These are phyloP conservation scores for Hypsibius dujardini DNA, from an alignment of 1,140 invertebrate species.

Conservation along the genomic window DNA sequence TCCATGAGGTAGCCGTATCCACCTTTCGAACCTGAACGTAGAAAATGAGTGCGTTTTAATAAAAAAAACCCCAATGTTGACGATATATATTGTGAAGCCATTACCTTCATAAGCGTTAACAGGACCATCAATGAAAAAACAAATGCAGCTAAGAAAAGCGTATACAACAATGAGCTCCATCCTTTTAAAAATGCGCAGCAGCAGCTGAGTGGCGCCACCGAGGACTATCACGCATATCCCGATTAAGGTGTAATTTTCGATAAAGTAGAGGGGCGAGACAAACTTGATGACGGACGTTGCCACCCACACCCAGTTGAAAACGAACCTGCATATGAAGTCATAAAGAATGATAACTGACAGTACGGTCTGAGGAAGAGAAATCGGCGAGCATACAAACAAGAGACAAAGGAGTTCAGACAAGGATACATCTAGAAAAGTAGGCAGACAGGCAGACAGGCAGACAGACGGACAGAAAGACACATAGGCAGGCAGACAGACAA, in stretches of 20 bases:
- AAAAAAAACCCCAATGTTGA: no score
- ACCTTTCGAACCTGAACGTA: no score
- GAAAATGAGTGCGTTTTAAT: no score
- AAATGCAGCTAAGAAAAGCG: background rate
- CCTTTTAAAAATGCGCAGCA: background rate
- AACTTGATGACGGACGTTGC: background rate
- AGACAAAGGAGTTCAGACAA: no score
- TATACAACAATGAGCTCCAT: background rate
- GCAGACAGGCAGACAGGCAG: no score
- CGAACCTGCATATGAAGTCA: background rate
- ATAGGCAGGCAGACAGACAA: no score
- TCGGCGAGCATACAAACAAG: no score
- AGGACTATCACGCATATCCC: background rate
- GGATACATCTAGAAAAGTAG: no score
- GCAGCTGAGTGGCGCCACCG: background rate
- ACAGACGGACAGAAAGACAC: no score
- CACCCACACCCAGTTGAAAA: background rate
- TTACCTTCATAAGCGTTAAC: background rate
- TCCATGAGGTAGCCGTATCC: background rate
- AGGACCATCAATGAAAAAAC: background rate
- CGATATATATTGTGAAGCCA: background rate
- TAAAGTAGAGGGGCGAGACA: background rate
- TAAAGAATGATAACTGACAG: no score
- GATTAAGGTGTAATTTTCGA: background rate
- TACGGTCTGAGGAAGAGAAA: no score